A percentile compares a stretch with the other conserved stretches of the same genome.
Conservation (phyloP, 1,140 invertebrate genomes). For the Eubasilissa regina region DNA sequence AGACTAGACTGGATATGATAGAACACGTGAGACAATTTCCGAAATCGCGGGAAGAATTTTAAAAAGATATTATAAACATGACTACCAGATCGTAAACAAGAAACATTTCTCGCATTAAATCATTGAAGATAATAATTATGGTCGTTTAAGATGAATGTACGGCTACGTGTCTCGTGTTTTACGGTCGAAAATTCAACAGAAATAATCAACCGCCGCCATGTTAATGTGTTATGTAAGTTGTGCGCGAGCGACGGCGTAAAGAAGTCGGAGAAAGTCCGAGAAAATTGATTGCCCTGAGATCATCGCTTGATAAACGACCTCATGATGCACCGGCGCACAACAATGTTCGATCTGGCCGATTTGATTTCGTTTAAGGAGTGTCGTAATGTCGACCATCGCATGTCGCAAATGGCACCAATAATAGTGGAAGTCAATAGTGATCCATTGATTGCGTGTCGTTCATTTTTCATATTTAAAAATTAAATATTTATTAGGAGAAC, state of each 20-base stretch:
- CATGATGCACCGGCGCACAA: neutral
- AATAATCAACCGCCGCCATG: constrained; percentile 1
- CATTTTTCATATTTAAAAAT: neutral
- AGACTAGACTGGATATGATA: too few relatives aligned
- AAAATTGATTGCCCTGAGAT: constrained; percentile 31
- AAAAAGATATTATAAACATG: too few relatives aligned
- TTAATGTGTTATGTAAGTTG: neutral
- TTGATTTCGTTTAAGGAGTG: constrained; percentile 17
- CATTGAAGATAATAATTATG: too few relatives aligned
- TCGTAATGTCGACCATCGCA: constrained; percentile 6
- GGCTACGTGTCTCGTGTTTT: too few relatives aligned
- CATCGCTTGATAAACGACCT: constrained; percentile 13
- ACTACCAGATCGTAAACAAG: too few relatives aligned
- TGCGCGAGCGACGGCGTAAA: neutral
- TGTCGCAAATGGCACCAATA: neutral
- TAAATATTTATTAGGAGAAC: too few relatives aligned
- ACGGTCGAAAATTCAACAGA: neutral
- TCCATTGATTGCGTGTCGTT: neutral
- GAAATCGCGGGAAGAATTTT: too few relatives aligned
- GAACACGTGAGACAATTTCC: too few relatives aligned
- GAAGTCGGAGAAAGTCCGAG: constrained; percentile 21
- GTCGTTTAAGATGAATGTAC: too few relatives aligned
- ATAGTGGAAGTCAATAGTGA: neutral
- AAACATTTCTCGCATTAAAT: too few relatives aligned
- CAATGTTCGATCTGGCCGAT: neutral